Conservation (phyloP, 2,113 vertebrate genomes). For the Chinchilla lanigera region DNA sequence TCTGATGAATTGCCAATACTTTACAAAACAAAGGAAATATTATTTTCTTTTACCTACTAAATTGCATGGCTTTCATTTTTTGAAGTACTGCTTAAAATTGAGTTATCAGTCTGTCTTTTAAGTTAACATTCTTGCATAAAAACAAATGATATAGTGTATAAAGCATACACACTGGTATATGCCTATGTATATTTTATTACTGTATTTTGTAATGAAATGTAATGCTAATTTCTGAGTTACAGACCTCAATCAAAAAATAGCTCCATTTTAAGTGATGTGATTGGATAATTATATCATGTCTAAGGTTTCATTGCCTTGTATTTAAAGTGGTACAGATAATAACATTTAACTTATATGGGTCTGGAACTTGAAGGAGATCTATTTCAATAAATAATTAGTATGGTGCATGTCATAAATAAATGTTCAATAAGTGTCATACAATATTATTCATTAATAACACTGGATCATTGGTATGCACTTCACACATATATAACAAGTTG, state of each 20-base stretch:
- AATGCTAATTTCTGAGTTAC: constrained; percentile 10
- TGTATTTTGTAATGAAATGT: constrained; percentile 31
- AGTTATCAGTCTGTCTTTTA: constrained; percentile 54
- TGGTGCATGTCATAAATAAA: neutral
- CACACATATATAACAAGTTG: neutral
- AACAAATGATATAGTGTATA: neutral
- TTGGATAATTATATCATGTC: neutral
- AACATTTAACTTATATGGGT: neutral
- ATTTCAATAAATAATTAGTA: neutral
- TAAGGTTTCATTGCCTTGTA: neutral
- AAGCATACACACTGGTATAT: neutral
- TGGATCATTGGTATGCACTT: neutral
- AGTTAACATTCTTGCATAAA: constrained; percentile 62
- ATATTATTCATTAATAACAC: neutral
- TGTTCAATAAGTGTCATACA: neutral
- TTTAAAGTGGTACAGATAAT: constrained; percentile 7
- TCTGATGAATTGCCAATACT: constrained; percentile 59
- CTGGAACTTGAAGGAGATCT: neutral
- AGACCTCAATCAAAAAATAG: neutral
- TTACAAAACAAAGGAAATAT: constrained; percentile 72
- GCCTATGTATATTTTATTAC: neutral
- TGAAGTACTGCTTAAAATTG: constrained; percentile 61
- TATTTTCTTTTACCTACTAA: constrained; percentile 68
- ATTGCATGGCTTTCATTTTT: constrained; percentile 64
- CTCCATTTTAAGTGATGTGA: neutral